Evolutionary conservation across 2,888 invertebrate species (phyloP), one percentile per base, ranked within the genome.

Genomic region (Cetonia aurata): DNA sequence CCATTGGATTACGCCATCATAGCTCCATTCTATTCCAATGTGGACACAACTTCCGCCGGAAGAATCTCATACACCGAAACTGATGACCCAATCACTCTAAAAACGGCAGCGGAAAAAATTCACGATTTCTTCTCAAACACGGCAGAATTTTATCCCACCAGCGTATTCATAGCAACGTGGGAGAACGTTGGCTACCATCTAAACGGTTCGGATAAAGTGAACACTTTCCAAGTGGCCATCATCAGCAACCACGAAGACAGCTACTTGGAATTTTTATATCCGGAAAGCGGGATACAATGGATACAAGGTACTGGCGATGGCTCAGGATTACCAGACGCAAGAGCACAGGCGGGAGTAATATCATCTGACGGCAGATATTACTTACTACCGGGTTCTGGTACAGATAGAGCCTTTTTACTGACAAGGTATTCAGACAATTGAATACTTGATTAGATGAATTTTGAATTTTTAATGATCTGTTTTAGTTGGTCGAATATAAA

Each of bases 311-410:
- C 92, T 71, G 87, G 89, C 0, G 92, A 92, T 76, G 89, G 90
- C n/a, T 87, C 89, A n/a, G 91, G 91, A 31, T 82, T 94, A 56
- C 93, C 94, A 0, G 97, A 98, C 80, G 95, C 96, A 0, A 92
- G 95, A 77, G 97, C 96, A 0, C 98, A 99, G 85, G 96, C 93
- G 65, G 98, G 98, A 1, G 93, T 99, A 77, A 91, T 96, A 74
- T 89, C 95, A 0, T 93, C 93, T 73, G 95, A 96, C 81, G 94
- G 94, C 48, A 88, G 92, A 70, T 86, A 90, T 68, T 91, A 90
- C 79, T 89, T 89, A 1, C 86, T 98, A 17, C 91, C 92, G 71
- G 95, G 95, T 67, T 98, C 98, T 12, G 98, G 97, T 52, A 95
- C 94, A n/a, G 95, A 96, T 82, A 93, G 94, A 84, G 92, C 95